Conservation (phyloP, 1,140 invertebrate genomes). For the Plectrocnemia conspersa region DNA sequence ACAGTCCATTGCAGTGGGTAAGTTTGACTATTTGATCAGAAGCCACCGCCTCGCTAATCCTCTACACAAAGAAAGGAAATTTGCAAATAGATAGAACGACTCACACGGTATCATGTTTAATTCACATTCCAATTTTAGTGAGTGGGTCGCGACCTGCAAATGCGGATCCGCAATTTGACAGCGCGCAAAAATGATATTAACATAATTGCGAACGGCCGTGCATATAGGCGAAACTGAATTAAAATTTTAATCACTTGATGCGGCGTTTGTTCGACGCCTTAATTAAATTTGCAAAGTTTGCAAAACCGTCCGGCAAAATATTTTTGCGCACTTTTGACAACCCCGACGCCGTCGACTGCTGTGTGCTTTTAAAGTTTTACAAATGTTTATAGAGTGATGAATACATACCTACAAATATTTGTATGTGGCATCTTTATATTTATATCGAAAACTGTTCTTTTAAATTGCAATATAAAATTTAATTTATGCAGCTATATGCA, state of each 20-base stretch:
- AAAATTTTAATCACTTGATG: slow-evolving; percentile 11
- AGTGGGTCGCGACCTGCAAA: slow-evolving; percentile 4
- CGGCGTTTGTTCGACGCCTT: background rate
- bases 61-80: too few species aligned
- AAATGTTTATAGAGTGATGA: background rate
- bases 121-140: slow-evolving; percentile 22
- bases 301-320: slow-evolving; percentile 3
- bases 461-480: too few species aligned
- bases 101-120: slow-evolving; percentile 20
- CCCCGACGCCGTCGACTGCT: too few species aligned
- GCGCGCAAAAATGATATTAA: slow-evolving; percentile 14
- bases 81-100: too few species aligned
- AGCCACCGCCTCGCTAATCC: too few species aligned
- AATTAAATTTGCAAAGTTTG: slow-evolving; percentile 4
- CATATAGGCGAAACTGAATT: slow-evolving; percentile 8
- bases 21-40: too few species aligned
- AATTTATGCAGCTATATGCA: too few species aligned
- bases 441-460: too few species aligned
- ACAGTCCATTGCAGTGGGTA: too few species aligned
- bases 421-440: background rate
- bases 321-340: background rate
- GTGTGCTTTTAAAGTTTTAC: too few species aligned
- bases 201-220: background rate
- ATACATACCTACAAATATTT: background rate
- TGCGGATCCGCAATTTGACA: background rate